A percentile compares a stretch with the other conserved stretches of the same genome.
Conservation (phyloP, 2,888 invertebrate species). For the Azorinus chamasolen region DNA sequence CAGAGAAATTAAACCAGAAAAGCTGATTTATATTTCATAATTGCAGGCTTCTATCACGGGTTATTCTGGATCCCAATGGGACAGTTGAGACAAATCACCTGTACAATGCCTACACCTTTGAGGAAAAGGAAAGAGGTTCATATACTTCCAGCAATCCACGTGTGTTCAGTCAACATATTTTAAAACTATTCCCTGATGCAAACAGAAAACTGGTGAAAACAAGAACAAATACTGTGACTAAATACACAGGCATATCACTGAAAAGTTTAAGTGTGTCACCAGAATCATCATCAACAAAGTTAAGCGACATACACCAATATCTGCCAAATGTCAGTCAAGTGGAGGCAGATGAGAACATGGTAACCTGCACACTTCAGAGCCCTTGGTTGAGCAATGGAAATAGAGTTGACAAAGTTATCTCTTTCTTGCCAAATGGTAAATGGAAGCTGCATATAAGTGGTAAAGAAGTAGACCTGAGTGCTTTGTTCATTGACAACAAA, state of each 20-base stretch:
- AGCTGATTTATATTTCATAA: too few species aligned
- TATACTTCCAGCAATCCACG: too few species aligned
- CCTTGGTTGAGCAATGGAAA: slow-evolving; percentile 7
- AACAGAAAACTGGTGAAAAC: slow-evolving; percentile 4
- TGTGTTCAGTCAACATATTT: slow-evolving; percentile 4
- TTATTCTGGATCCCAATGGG: neutral
- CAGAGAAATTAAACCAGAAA: too few species aligned
- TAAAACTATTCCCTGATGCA: slow-evolving; percentile 13
- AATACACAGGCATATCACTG: slow-evolving; percentile 17
- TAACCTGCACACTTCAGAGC: neutral
- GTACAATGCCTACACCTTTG: slow-evolving; percentile 22
- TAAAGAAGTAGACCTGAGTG: slow-evolving; percentile 3
- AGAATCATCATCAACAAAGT: too few species aligned
- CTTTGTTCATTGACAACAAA: neutral
- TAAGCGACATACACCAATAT: too few species aligned
- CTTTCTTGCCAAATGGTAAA: slow-evolving; percentile 4
- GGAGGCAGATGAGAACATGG: too few species aligned
- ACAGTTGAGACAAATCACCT: slow-evolving; percentile 17
- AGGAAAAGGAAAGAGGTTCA: neutral
- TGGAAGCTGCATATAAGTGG: slow-evolving; percentile 22
- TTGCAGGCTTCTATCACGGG: slow-evolving; percentile 26
- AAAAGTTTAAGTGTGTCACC: neutral
- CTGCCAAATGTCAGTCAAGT: too few species aligned
- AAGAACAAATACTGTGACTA: neutral
- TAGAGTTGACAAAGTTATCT: neutral